Conservation (phyloP, 2,113 vertebrate species). For the Aegotheles bennettii region DNA sequence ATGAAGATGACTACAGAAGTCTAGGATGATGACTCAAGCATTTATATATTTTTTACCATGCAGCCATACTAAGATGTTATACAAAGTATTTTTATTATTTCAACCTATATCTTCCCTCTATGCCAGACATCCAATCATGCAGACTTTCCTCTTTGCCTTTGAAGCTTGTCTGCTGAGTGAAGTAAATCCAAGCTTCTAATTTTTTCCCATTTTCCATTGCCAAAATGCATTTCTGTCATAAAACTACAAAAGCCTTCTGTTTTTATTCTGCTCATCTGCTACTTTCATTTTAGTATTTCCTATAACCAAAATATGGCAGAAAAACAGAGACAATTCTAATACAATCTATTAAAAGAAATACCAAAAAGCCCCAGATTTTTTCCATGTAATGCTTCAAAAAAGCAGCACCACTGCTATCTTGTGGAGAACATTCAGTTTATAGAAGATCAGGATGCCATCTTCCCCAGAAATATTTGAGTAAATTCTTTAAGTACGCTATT, state of each 20-base stretch:
- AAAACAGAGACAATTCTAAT: background rate
- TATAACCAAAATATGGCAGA: background rate
- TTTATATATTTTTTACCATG: background rate
- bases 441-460: background rate
- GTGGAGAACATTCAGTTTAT: background rate
- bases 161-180: slow-evolving; percentile 30
- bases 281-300: background rate
- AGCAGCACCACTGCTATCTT: background rate
- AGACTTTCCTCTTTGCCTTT: slow-evolving; percentile 38
- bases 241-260: slow-evolving; percentile 46
- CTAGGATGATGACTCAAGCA: background rate
- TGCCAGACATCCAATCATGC: background rate
- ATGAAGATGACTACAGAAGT: background rate
- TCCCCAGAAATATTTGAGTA: background rate
- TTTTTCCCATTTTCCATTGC: background rate
- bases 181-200: slow-evolving; percentile 14
- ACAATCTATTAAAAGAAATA: background rate
- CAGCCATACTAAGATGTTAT: background rate
- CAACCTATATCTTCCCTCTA: background rate
- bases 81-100: background rate
- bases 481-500: background rate
- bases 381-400: background rate
- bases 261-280: slow-evolving; percentile 13
- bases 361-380: background rate
- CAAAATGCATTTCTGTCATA: slow-evolving; percentile 27